Evolutionary conservation across 2,113 vertebrate species (phyloP), one percentile per base, ranked within the genome.

Genomic region (Paralichthys olivaceus): DNA sequence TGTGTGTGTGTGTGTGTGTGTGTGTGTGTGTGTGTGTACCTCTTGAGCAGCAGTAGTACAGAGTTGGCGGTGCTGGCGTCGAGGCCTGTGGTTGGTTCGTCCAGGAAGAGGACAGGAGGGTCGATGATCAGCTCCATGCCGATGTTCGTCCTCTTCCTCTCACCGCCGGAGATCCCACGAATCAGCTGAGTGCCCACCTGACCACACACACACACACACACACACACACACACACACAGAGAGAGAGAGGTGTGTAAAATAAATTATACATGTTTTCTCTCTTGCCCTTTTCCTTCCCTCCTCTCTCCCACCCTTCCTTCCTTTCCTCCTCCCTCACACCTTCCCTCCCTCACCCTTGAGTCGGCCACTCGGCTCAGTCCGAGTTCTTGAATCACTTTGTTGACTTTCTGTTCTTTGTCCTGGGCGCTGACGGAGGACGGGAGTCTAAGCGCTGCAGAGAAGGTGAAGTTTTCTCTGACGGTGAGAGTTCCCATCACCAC

Each of bases 401-500:
- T 82, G 7, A 98, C 94, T 17, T 94, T 94, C 26, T 93, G 85
- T 0, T 95, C 89, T 62, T 96, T 98, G 45, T 96, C 96, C 4
- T 29, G 22, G 43, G 92, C 89, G 2, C 43, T 84, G 87, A 98
- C 82, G 5, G 92, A 83, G 0, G 90, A 88, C 0, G 97, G 95
- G 59, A 99, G 93, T 1, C 98, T 94, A 26, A 99, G 95, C 0
- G 96, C 97, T 2, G 98, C 97, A 0, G 98, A 98, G 92, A 99
- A 99, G 54, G 89, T 91, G n/a, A 99, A 74, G 79, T 99, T 99
- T 81, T 99, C 96, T 86, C 96, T 94, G 34, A 99, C 96, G 0
- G 97, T 97, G 87, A 99, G 87, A 0, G 97, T 98, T 62, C 97
- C 97, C 97, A 98, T 98, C 91, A 98, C 96, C 17, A 98, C 94